phyloP scores from a whole-genome alignment of 2,888 invertebrate species.

The Pammene aurita region DNA sequence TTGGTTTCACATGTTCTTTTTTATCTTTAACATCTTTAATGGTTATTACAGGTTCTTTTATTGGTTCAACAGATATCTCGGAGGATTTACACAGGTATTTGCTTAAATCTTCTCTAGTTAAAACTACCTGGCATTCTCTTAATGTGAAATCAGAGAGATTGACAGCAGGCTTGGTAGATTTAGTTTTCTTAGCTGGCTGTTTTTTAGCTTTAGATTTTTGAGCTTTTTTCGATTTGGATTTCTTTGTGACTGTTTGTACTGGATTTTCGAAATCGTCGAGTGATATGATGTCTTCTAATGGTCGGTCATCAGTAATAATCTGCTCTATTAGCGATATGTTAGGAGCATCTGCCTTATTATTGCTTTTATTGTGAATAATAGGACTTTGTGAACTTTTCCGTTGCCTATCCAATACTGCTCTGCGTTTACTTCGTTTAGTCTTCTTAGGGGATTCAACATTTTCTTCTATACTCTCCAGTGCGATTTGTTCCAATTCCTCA shows the following conservation, averaged over 20 bases:
- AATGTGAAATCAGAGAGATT: constrained; percentile 48
- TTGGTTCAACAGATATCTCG: constrained; percentile 17
- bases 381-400: constrained; percentile 60
- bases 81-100: constrained; percentile 48
- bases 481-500: constrained; percentile 74
- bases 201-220: constrained; percentile 49
- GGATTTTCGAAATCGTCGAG: constrained; percentile 67
- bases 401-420: constrained; percentile 52
- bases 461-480: constrained; percentile 60
- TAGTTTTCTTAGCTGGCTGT: constrained; percentile 46
- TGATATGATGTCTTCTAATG: constrained; percentile 73
- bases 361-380: constrained; percentile 46
- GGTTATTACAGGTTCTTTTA: neutral
- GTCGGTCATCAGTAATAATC: constrained; percentile 72
- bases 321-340: constrained; percentile 76
- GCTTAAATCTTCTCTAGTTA: constrained; percentile 59
- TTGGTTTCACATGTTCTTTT: neutral
- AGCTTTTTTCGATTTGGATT: constrained; percentile 52
- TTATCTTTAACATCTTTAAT: no score
- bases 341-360: constrained; percentile 61
- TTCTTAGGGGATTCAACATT: constrained; percentile 45
- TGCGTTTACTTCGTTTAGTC: constrained; percentile 52
- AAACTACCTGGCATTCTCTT: constrained; percentile 65
- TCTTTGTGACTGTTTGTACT: constrained; percentile 43
- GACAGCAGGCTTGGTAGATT: constrained; percentile 43